These are phyloP conservation scores for Procambarus clarkii DNA, from an alignment of 1,140 invertebrate species.

Conservation along the genomic window DNA sequence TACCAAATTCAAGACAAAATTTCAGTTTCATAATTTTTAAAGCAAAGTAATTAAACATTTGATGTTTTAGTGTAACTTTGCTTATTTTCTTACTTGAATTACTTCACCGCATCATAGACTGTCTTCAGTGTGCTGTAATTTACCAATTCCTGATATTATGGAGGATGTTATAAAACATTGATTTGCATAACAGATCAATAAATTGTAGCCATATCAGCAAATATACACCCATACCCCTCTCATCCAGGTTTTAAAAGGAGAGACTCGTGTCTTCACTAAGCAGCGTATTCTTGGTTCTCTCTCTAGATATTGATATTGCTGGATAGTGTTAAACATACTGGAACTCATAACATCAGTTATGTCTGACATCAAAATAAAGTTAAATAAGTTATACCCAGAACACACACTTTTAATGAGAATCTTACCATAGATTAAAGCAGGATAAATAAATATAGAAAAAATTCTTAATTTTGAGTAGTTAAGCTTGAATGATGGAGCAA, in stretches of 20 bases:
- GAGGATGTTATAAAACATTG: not conserved
- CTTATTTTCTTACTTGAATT: slow-evolving; percentile 35
- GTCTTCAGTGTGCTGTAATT: slow-evolving; percentile 10
- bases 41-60: not conserved
- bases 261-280: not conserved
- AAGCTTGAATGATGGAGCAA: not conserved
- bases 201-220: slow-evolving; percentile 16
- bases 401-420: too few species aligned
- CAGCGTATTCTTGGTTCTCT: not conserved
- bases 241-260: not conserved
- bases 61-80: slow-evolving; percentile 10
- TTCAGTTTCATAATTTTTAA: slow-evolving; percentile 7
- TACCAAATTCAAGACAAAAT: not conserved
- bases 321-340: too few species aligned
- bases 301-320: not conserved
- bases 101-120: slow-evolving; percentile 18
- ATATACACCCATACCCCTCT: slow-evolving; percentile 10
- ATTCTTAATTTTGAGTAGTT: not conserved
- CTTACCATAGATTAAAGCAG: too few species aligned
- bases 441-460: not conserved
- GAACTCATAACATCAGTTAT: too few species aligned
- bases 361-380: too few species aligned
- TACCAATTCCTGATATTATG: slow-evolving; percentile 11
- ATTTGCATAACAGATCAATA: not conserved
- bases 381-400: too few species aligned